Base-by-base conservation (phyloP, 2,113 vertebrate genomes). In the Numenius arquata region DNA sequence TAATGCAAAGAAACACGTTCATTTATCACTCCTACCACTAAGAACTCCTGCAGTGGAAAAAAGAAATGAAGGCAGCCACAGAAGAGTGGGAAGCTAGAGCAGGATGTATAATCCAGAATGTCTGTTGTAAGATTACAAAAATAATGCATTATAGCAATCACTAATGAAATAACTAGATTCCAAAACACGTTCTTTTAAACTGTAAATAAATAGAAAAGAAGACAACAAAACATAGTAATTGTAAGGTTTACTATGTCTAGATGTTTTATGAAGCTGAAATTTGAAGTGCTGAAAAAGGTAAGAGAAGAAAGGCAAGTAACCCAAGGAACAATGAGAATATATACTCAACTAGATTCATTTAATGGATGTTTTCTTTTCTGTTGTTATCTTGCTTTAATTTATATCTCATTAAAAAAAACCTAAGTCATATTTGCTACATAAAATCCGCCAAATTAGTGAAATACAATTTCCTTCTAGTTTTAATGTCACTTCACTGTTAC, bases 21-120 rank as follows among this genome's bases (percentile, higher is more conserved):
- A 90, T 94, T 95, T 93, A 93, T 94, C 89, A 93, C 47, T 78
- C 66, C 26, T 38, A 77, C 74, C 61, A 43, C 41, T 52, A 61
- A 82, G 55, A 93, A 59, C 55, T 81, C 34, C 73, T 75, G 25
- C 48, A 52, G 20, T 32, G 48, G 38, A 45, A 63, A 63, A 83
- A 77, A 79, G 84, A 93, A 93, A 88, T 79, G 38, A 90, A 66
- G 76, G 87, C 52, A 90, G 30, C 61, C 45, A 3, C 4, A 56
- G 65, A 66, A 84, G 77, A 90, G 77, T 12, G 59, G 38, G 40
- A 91, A 87, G 53, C 82, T 62, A 53, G 80, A 80, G 52, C 52
- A 61, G 73, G 15, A 34, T 43, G 15, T 29, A 4, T 61, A 62
- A 94, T 50, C 63, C 81, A 53, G 21, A 41, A 23, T 34, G 56